These are phyloP conservation scores for Saccostrea echinata DNA, from an alignment of 1,140 invertebrate species.

Conservation along the genomic window DNA sequence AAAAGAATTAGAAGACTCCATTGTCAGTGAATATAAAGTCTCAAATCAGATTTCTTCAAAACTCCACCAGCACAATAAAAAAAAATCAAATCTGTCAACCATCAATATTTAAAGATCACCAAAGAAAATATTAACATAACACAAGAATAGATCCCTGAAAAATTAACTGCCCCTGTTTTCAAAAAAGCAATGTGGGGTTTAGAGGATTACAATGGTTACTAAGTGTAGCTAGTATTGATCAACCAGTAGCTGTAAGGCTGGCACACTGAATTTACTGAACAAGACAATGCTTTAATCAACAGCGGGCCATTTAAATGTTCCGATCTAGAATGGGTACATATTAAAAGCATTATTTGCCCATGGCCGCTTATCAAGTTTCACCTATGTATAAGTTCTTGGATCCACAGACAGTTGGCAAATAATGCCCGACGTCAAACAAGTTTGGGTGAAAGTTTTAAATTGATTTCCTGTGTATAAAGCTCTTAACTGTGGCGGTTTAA, in stretches of 20 bases:
- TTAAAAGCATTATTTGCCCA: not conserved
- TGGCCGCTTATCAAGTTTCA: slow-evolving; percentile 23
- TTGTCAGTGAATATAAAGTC: not conserved
- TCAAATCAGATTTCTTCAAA: slow-evolving; percentile 13
- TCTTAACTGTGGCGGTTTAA: not conserved
- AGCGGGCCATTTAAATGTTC: slow-evolving; percentile 26
- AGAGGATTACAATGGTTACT: slow-evolving; percentile 26
- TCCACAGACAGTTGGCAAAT: slow-evolving; percentile 23
- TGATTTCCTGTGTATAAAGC: slow-evolving; percentile 11
- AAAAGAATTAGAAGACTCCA: slow-evolving; percentile 53
- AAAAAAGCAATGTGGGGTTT: slow-evolving; percentile 29
- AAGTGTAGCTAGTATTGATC: slow-evolving; percentile 35
- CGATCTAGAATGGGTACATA: not conserved
- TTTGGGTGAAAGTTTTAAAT: slow-evolving; percentile 30
- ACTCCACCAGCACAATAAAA: not conserved
- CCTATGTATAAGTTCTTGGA: not conserved
- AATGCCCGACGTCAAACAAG: not conserved
- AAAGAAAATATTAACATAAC: slow-evolving; percentile 23
- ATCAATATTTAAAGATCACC: slow-evolving; percentile 33
- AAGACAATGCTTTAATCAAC: slow-evolving; percentile 37
- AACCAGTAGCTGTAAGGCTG: not conserved
- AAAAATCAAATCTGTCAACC: slow-evolving; percentile 5
- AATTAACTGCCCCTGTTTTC: slow-evolving; percentile 20
- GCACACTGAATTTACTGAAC: slow-evolving; percentile 5
- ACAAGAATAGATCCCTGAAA: slow-evolving; percentile 27